phyloP scores from a whole-genome alignment of 2,113 vertebrate genomes.

The Xyrauchen texanus region DNA sequence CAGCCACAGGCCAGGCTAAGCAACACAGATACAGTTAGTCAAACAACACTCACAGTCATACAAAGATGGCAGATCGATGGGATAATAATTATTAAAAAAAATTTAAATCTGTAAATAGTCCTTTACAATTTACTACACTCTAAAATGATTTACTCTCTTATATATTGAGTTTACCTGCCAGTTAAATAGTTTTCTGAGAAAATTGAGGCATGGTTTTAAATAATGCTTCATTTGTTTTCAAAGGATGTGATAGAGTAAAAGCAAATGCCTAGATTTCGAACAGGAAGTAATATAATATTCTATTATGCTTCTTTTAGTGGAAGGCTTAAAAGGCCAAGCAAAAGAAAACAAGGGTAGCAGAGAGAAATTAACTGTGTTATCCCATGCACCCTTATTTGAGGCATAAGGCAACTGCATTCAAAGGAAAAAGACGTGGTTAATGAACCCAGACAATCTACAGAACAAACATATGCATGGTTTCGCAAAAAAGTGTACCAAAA shows the following conservation, averaged over 20 bases:
- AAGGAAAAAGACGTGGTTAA: constrained; percentile 3
- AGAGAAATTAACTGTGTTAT: too few species aligned
- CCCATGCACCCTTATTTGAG: too few species aligned
- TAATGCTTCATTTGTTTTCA: constrained; percentile 29
- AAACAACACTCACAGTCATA: neutral
- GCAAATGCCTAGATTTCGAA: constrained; percentile 3
- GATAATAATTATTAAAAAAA: too few species aligned
- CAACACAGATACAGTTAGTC: neutral
- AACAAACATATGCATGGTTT: constrained; percentile 48
- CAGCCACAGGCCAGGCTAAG: neutral
- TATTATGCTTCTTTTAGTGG: constrained; percentile 33
- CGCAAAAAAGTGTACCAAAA: constrained; percentile 61
- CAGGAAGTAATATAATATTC: constrained; percentile 25
- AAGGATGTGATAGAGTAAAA: constrained; percentile 8
- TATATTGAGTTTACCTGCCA: too few species aligned
- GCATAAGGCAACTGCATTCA: neutral
- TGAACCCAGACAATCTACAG: constrained; percentile 63
- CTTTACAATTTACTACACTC: neutral
- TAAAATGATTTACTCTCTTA: neutral
- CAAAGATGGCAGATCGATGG: too few species aligned
- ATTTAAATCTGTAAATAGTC: too few species aligned
- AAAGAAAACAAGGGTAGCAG: neutral
- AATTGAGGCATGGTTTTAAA: constrained; percentile 7
- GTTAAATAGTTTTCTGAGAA: too few species aligned
- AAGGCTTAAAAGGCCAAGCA: constrained; percentile 8